Conservation (phyloP, 2,113 vertebrate genomes). For the Eleginops maclovinus region DNA sequence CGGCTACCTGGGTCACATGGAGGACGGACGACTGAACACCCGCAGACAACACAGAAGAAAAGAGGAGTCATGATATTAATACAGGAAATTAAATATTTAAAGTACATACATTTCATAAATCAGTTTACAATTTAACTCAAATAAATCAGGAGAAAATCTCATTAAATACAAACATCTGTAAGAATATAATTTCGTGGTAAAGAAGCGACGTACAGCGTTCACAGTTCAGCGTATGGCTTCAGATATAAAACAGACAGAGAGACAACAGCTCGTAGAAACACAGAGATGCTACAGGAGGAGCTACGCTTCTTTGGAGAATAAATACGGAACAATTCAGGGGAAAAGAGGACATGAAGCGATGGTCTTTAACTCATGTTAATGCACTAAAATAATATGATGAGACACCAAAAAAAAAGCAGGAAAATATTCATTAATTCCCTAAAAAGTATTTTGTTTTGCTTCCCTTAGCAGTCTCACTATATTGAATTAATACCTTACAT, state of each 20-base stretch:
- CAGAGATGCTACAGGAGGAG: conserved; percentile 44
- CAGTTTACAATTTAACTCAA: background rate
- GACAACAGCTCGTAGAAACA: conserved; percentile 30
- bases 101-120: background rate
- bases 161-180: background rate
- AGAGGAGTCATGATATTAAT: background rate
- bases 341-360: background rate
- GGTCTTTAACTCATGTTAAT: background rate
- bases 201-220: conserved; percentile 37
- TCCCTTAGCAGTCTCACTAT: no score
- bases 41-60: conserved; percentile 36
- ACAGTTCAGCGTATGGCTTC: conserved; percentile 67
- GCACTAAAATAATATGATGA: background rate
- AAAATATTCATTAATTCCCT: no score
- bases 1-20: conserved; percentile 73
- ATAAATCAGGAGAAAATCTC: background rate
- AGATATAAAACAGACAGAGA: conserved; percentile 43
- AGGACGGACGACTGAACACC: conserved; percentile 13
- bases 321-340: background rate
- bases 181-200: background rate
- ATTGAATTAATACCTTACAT: no score
- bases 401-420: background rate
- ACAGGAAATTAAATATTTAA: conserved; percentile 3
- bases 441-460: no score
- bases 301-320: conserved; percentile 60